phyloP scores from a whole-genome alignment of 2,113 vertebrate species.

The Colossoma macropomum region DNA sequence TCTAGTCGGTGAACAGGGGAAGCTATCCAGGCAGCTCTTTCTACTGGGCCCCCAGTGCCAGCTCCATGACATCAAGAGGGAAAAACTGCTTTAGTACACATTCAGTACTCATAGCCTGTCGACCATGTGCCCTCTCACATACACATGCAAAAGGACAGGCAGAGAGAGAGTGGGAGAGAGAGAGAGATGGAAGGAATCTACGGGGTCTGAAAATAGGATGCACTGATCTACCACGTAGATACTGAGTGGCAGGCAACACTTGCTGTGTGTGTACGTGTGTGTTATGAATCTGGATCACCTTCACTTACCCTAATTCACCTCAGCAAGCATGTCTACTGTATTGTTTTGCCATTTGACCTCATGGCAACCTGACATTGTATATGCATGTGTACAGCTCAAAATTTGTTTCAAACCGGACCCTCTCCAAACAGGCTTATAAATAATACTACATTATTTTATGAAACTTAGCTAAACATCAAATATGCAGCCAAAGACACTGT shows the following conservation, averaged over 20 bases:
- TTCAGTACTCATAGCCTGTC: slow-evolving; percentile 9
- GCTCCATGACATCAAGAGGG: slow-evolving; percentile 11
- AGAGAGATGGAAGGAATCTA: slow-evolving; percentile 42
- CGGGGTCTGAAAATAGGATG: slow-evolving; percentile 44
- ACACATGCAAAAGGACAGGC: background rate
- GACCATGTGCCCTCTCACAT: slow-evolving; percentile 23
- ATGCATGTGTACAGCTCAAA: background rate
- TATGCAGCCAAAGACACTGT: too few species aligned
- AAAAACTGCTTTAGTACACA: slow-evolving; percentile 26
- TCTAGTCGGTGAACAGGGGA: background rate
- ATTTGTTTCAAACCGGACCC: background rate
- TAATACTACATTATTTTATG: too few species aligned
- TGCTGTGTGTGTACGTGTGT: slow-evolving; percentile 18
- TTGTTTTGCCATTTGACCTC: slow-evolving; percentile 17
- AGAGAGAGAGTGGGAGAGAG: slow-evolving; percentile 10
- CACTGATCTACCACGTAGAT: slow-evolving; percentile 1
- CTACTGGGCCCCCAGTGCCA: slow-evolving; percentile 12
- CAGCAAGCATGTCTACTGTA: slow-evolving; percentile 7
- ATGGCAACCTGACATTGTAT: slow-evolving; percentile 14
- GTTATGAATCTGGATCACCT: background rate
- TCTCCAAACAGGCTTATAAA: too few species aligned
- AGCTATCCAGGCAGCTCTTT: background rate
- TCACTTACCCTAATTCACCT: slow-evolving; percentile 21
- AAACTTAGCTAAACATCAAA: too few species aligned
- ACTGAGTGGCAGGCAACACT: slow-evolving; percentile 21